These are phyloP conservation scores for Acanthurus leucopareius DNA, from an alignment of 2,797 vertebrate species.

Conservation along the genomic window DNA sequence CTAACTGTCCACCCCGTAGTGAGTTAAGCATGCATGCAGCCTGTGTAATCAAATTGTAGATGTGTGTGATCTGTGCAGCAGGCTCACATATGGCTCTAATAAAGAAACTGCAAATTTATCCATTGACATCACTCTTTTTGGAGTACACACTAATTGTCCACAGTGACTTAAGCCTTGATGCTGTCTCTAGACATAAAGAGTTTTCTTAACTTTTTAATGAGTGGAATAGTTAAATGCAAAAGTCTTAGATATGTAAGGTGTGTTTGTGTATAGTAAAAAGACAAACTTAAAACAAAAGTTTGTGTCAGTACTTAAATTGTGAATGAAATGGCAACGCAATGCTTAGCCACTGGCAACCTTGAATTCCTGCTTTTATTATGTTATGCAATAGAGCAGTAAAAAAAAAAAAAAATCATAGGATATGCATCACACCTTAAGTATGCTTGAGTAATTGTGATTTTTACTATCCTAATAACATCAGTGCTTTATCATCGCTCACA, in stretches of 20 bases:
- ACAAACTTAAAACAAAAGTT: not conserved
- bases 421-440: not conserved
- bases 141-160: constrained; percentile 64
- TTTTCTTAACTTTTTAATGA: constrained; percentile 18
- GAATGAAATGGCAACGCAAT: not conserved
- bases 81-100: constrained; percentile 82
- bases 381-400: constrained; percentile 10
- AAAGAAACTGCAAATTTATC: constrained; percentile 67
- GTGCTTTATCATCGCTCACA: not conserved
- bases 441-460: not conserved
- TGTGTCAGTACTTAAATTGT: not conserved
- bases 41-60: constrained; percentile 60
- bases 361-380: not conserved
- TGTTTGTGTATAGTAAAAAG: not conserved
- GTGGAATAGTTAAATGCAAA: constrained; percentile 3
- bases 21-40: constrained; percentile 54
- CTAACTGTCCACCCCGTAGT: constrained; percentile 61
- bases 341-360: no score
- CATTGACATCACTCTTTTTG: constrained; percentile 78
- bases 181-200: constrained; percentile 26
- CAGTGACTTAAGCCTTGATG: constrained; percentile 41
- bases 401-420: not conserved
- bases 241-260: not conserved
- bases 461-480: not conserved
- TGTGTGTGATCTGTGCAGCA: constrained; percentile 59